Base-by-base conservation (phyloP, 2,113 vertebrate species). In the Labeo rohita region DNA sequence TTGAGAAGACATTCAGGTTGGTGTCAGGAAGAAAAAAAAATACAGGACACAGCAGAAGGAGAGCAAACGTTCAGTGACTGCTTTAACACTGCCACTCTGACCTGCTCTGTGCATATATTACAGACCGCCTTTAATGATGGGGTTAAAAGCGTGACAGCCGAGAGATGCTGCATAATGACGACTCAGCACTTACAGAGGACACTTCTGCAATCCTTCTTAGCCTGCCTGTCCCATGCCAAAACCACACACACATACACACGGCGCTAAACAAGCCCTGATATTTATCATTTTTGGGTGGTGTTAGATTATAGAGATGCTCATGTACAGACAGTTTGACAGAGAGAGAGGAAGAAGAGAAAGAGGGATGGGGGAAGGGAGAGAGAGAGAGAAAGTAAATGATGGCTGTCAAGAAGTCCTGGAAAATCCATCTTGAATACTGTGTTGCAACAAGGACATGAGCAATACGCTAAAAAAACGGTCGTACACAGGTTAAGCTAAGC, bases 131-230 rank as follows among this genome's bases (percentile, higher is more conserved):
- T 88, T 86, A 86, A 88, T 86, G 76, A 85, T 72, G 80, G 84
- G 87, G 85, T 88, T 88, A 88, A 88, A 88, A 86, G 87, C 80
- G 16, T 65, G 84, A 82, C 84, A 84, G 87, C 9, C 45, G 28
- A 50, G 45, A 49, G 80, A 73, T 78, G 49, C 82, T 61, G 85
- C 47, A 82, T 84, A 76, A 73, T 87, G 82, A 78, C 52, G 52
- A 86, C 81, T 89, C 88, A 89, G 88, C 88, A 80, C 39, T 84
- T 89, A 80, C 85, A 84, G 77, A 89, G 88, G 88, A 89, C 88
- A 72, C 74, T 74, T 43, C 78, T 81, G 81, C 77, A 85, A 89
- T 89, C 63, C 80, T 68, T 82, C 80, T 66, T 39, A 82, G 45
- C 80, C 47, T 49, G 47, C 63, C 80, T 77, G 85, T 72, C 84